Conservation (phyloP, 2,888 invertebrate genomes). For the Pomacea canaliculata region DNA sequence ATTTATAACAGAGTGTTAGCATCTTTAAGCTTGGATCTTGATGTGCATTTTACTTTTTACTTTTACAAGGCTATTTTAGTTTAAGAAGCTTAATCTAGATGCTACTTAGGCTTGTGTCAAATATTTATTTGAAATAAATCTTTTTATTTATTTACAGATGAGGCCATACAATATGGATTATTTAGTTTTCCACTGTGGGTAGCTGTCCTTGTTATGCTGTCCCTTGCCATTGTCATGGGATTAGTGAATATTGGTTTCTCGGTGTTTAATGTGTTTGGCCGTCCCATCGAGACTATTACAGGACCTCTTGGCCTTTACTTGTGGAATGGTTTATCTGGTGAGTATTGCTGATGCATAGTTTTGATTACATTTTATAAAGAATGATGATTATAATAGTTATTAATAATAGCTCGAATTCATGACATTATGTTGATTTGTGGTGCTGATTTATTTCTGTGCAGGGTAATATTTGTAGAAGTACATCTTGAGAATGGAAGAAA, state of each 20-base stretch:
- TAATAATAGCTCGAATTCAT: not conserved
- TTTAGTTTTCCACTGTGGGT: constrained; percentile 83
- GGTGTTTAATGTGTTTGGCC: constrained; percentile 84
- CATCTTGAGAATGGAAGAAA: no score
- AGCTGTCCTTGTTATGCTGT: constrained; percentile 79
- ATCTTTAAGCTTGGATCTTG: no score
- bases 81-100: not conserved
- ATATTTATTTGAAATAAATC: not conserved
- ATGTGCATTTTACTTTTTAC: not conserved
- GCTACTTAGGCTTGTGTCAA: not conserved
- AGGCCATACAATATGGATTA: constrained; percentile 56
- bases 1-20: no score
- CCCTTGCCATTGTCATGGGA: constrained; percentile 79
- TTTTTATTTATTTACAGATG: constrained; percentile 17
- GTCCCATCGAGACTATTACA: constrained; percentile 78
- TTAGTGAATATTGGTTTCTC: constrained; percentile 77
- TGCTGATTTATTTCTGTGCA: no score
- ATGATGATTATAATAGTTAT: not conserved
- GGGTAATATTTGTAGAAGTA: no score
- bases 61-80: not conserved
- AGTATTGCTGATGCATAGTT: constrained; percentile 62
- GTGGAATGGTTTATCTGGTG: constrained; percentile 84
- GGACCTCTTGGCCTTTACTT: constrained; percentile 80
- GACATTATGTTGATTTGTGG: no score
- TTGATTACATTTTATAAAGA: not conserved